These are phyloP conservation scores for Bubo bubo DNA, from an alignment of 2,113 vertebrate genomes.

Conservation along the genomic window DNA sequence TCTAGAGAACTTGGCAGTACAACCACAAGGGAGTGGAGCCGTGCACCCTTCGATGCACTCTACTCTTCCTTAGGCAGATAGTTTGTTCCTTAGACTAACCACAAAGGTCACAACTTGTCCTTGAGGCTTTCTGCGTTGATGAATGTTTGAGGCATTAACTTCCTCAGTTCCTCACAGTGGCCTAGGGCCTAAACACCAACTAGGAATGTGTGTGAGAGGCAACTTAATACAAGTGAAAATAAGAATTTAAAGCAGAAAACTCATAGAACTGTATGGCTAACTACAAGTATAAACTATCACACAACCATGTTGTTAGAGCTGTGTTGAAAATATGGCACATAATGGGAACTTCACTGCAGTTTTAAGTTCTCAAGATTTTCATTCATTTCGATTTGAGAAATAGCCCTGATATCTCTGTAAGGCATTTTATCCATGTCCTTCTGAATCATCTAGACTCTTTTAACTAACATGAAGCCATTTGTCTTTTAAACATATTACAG, in stretches of 20 bases:
- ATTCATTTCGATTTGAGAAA: background rate
- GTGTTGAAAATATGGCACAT: background rate
- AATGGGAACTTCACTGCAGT: background rate
- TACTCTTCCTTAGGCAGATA: no score
- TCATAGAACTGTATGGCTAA: background rate
- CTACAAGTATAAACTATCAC: background rate
- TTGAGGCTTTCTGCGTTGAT: no score
- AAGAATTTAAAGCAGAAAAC: background rate
- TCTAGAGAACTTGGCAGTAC: no score
- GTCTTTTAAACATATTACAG: background rate
- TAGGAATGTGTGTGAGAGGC: background rate
- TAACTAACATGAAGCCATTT: rapidly evolving
- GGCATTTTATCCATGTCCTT: background rate
- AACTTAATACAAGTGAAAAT: background rate
- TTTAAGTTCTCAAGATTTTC: background rate
- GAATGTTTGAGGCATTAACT: no score
- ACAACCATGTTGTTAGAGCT: background rate
- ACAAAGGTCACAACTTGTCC: no score
- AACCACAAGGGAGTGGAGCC: no score
- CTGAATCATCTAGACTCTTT: background rate
- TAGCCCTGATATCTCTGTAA: background rate
- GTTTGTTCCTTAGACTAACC: no score
- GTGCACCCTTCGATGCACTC: no score
- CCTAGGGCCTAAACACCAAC: background rate
- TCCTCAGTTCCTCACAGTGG: no score